Conservation (phyloP, 2,797 vertebrate species). For the Myotis findleyi region DNA sequence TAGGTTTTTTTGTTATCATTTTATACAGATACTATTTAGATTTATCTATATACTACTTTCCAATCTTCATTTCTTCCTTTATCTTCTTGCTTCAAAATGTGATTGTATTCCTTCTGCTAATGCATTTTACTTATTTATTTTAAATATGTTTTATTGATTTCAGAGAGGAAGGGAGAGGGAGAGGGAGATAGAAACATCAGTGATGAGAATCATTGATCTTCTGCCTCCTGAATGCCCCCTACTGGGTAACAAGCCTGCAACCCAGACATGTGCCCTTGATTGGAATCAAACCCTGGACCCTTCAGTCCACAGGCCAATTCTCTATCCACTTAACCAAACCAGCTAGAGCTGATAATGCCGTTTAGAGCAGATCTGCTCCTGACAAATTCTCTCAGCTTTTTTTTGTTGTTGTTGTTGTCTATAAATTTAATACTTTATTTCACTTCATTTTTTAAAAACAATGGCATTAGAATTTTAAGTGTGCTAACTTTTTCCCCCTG, state of each 20-base stretch:
- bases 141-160: no score
- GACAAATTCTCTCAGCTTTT: neutral
- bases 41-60: neutral
- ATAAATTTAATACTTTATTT: neutral
- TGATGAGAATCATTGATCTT: no score
- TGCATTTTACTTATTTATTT: neutral
- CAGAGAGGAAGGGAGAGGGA: no score
- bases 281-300: no score
- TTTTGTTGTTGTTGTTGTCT: neutral
- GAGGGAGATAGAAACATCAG: no score
- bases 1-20: neutral
- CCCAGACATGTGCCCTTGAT: no score
- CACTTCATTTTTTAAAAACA: neutral
- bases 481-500: neutral
- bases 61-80: neutral
- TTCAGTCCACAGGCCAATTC: no score
- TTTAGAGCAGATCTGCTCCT: neutral
- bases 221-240: no score
- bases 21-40: neutral
- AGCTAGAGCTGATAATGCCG: no score
- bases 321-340: no score
- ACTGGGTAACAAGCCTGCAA: no score
- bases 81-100: neutral
- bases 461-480: neutral
- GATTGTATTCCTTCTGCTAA: neutral